Percentiles rank a stretch among this genome's conserved stretches.
Conservation (phyloP, 2,888 invertebrate species). For the Acanthopleura granulata region DNA sequence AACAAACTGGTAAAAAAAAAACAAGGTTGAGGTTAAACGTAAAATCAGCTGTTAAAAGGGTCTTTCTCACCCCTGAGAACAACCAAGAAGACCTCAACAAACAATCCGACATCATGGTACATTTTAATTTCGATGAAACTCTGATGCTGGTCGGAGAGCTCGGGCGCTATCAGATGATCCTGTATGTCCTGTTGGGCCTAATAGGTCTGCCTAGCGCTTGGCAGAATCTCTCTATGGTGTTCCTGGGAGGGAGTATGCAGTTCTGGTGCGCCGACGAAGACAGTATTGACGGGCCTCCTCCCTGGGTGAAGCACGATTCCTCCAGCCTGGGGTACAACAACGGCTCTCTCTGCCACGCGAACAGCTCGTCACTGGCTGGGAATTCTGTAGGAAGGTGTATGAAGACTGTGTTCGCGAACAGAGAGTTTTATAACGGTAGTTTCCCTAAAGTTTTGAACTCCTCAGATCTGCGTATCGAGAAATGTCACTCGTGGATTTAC, state of each 20-base stretch:
- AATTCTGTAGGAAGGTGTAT: neutral
- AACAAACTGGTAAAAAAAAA: no score
- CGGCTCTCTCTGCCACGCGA: neutral
- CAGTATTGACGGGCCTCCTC: neutral
- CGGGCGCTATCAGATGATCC: constrained; percentile 29
- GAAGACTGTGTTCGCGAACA: neutral
- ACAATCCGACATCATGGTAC: neutral
- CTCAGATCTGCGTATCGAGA: neutral
- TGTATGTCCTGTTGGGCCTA: constrained; percentile 31
- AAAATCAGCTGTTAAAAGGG: no score
- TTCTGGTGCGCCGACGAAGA: constrained; percentile 32
- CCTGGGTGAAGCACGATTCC: neutral
- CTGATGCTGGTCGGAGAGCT: constrained; percentile 30
- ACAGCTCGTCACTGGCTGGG: neutral
- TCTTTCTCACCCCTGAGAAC: no score
- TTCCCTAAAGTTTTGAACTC: neutral
- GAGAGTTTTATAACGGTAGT: neutral
- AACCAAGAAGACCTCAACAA: no score
- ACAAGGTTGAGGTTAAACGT: no score
- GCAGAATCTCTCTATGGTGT: constrained; percentile 35
- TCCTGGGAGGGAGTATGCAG: constrained; percentile 30
- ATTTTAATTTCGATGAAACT: constrained; percentile 29
- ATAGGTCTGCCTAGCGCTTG: constrained; percentile 31
- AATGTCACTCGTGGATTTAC: constrained; percentile 2
- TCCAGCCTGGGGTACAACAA: neutral